phyloP scores from a whole-genome alignment of 2,113 vertebrate species.

The Murina feae region DNA sequence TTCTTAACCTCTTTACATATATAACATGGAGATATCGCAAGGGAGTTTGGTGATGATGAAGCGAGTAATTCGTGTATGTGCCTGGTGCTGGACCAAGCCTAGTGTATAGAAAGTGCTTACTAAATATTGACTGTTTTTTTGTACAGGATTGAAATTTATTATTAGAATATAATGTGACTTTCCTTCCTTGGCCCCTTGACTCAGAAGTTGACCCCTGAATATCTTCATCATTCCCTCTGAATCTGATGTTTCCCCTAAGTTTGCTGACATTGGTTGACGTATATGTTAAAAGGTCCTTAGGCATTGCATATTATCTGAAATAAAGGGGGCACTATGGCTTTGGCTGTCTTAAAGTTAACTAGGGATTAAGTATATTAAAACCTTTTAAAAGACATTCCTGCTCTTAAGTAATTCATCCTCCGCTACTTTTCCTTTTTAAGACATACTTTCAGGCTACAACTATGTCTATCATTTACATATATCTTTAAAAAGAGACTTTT shows the following conservation, averaged over 20 bases:
- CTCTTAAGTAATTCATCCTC: neutral
- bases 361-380: neutral
- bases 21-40: neutral
- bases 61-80: neutral
- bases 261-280: neutral
- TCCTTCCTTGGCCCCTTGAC: neutral
- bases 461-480: conserved; percentile 41
- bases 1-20: neutral
- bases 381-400: neutral
- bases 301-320: neutral
- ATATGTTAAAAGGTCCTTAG: neutral
- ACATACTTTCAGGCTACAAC: neutral
- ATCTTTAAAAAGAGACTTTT: conserved; percentile 15
- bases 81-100: neutral
- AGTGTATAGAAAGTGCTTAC: neutral
- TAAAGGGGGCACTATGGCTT: neutral
- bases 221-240: neutral
- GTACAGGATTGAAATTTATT: neutral
- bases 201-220: neutral
- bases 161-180: neutral
- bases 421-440: conserved; percentile 46
- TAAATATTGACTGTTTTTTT: neutral
- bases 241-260: neutral
- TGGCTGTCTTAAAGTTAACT: neutral
- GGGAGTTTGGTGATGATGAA: neutral